These are phyloP conservation scores for Andricus quercusramuli DNA, from an alignment of 2,888 invertebrate species.

Conservation along the genomic window DNA sequence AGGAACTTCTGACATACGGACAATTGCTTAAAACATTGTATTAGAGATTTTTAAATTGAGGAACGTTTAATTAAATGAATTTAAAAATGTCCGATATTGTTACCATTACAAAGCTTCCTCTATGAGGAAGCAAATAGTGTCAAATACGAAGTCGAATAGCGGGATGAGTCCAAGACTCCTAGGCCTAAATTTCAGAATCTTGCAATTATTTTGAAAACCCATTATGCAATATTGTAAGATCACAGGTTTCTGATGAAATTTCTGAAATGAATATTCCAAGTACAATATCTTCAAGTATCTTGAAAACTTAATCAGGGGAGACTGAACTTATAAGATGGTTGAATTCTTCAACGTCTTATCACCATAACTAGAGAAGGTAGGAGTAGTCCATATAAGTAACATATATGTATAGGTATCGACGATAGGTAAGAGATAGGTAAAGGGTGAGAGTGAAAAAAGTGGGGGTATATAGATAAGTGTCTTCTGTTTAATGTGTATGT, in stretches of 20 bases:
- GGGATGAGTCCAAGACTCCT: too few relatives aligned
- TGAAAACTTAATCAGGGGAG: slow-evolving; percentile 11
- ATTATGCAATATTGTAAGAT: neutral
- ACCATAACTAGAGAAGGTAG: neutral
- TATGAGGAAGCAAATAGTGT: too few relatives aligned
- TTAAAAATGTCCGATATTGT: too few relatives aligned
- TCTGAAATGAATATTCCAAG: neutral
- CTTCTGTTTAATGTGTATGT: slow-evolving; percentile 40
- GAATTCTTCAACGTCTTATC: neutral
- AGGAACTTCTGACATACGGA: too few relatives aligned
- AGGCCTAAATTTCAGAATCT: too few relatives aligned
- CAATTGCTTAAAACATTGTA: too few relatives aligned
- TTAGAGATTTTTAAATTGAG: too few relatives aligned
- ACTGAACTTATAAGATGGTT: slow-evolving; percentile 13
- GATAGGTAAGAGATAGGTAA: neutral
- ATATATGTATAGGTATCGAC: neutral
- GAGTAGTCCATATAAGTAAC: neutral
- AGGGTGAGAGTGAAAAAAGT: slow-evolving; percentile 24
- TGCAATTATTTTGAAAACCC: too few relatives aligned
- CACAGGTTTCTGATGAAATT: neutral
- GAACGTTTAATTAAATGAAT: too few relatives aligned
- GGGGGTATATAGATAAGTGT: slow-evolving; percentile 52
- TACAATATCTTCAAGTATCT: neutral
- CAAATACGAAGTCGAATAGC: too few relatives aligned
- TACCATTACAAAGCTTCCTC: too few relatives aligned